Percentiles rank a stretch among this genome's conserved stretches.
phyloP scores from a whole-genome alignment of 2,888 invertebrate species.

The Drosophila leonis region DNA sequence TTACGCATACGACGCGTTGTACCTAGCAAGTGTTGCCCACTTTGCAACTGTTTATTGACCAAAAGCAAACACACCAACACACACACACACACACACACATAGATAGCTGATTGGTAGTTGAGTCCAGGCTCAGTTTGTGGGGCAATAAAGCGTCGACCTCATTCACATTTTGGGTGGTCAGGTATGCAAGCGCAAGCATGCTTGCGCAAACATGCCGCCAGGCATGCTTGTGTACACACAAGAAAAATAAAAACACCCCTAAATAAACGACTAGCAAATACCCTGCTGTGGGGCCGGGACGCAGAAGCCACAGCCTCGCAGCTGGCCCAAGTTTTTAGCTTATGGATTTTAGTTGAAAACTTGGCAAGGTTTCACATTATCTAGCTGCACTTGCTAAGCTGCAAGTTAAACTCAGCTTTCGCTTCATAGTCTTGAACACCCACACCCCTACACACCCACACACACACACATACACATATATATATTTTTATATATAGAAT shows the following conservation, averaged over 20 bases:
- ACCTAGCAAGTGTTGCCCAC: conserved; percentile 25
- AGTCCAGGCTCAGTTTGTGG: conserved; percentile 19
- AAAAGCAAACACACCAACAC: conserved; percentile 9
- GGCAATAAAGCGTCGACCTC: conserved; percentile 10
- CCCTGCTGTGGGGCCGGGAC: conserved; percentile 7
- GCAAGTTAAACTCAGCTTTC: not conserved
- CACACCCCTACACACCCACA: too few species aligned
- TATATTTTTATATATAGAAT: not conserved
- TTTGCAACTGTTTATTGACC: conserved; percentile 25
- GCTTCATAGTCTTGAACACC: conserved; percentile 5
- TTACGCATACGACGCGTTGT: conserved; percentile 35
- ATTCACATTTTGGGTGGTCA: conserved; percentile 18
- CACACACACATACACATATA: too few species aligned
- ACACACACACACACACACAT: not conserved
- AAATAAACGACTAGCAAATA: conserved; percentile 9
- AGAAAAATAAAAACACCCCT: not conserved
- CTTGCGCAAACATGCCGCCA: conserved; percentile 39
- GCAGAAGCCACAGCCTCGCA: not conserved
- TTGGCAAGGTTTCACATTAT: conserved; percentile 3
- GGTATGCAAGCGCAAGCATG: conserved; percentile 38
- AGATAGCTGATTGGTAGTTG: conserved; percentile 19
- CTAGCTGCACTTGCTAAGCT: conserved; percentile 4
- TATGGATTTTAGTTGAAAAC: conserved; percentile 10
- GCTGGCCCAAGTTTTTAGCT: not conserved
- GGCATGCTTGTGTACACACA: conserved; percentile 21